Evolutionary conservation across 2,113 vertebrate species (phyloP).

Genomic region (Pampusana beccarii): DNA sequence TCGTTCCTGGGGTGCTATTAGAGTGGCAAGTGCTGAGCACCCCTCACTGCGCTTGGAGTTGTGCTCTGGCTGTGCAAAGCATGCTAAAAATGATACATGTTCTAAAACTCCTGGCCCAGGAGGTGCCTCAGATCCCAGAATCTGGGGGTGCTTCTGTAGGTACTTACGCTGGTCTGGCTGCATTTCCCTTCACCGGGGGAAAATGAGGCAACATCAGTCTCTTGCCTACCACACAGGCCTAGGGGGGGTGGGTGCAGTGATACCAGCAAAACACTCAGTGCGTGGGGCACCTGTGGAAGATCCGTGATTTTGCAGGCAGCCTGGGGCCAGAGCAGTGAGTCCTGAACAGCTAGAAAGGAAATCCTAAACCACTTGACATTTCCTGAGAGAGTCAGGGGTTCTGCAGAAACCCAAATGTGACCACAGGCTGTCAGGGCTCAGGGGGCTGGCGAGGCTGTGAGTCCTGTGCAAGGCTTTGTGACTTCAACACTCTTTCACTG

Average conservation of each 20-base stretch:
- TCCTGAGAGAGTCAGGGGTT: background rate
- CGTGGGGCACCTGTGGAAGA: background rate
- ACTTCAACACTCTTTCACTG: background rate
- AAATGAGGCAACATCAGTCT: background rate
- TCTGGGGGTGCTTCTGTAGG: background rate
- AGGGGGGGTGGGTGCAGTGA: background rate
- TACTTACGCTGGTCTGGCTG: background rate
- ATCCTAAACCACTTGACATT: background rate
- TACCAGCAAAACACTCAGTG: accelerated
- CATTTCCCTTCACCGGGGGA: background rate
- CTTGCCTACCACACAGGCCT: background rate
- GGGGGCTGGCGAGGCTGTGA: background rate
- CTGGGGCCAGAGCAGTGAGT: accelerated
- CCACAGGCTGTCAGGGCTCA: accelerated
- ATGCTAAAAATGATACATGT: background rate
- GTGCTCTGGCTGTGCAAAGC: background rate
- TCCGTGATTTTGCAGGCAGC: background rate
- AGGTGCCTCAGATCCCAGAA: background rate
- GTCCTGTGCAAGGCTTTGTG: background rate
- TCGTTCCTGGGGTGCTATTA: background rate
- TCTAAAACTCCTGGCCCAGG: background rate
- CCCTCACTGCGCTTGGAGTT: background rate
- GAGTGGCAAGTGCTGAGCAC: background rate
- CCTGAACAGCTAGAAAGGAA: background rate
- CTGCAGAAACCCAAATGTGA: background rate